Percentiles rank a stretch among this genome's conserved stretches.
Conservation (phyloP, 2,888 invertebrate species). For the Nomada ruficornis region DNA sequence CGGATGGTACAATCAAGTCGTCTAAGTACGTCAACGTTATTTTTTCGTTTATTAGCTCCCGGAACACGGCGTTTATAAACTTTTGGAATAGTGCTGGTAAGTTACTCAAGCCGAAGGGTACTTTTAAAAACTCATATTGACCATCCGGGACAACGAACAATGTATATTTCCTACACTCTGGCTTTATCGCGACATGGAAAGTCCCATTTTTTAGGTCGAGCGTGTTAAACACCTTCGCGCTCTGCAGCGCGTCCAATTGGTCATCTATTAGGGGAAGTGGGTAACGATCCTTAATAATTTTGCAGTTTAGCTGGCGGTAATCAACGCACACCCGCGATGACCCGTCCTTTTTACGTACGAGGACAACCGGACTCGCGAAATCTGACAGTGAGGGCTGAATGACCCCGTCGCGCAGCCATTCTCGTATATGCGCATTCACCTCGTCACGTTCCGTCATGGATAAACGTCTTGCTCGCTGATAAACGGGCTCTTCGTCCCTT, state of each 20-base stretch:
- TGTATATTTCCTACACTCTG: conserved; percentile 66
- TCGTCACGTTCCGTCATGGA: conserved; percentile 4
- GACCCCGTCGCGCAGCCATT: conserved; percentile 14
- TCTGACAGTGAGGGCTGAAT: not conserved
- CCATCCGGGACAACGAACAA: conserved; percentile 47
- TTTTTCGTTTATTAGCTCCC: conserved; percentile 1
- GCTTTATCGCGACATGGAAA: conserved; percentile 67
- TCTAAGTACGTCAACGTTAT: conserved; percentile 9
- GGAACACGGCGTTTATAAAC: conserved; percentile 11
- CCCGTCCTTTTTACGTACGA: conserved; percentile 37
- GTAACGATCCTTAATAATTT: conserved; percentile 71
- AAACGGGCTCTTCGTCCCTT: conserved; percentile 30
- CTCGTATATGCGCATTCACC: conserved; percentile 16
- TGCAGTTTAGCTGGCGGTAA: conserved; percentile 69
- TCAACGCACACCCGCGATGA: conserved; percentile 51
- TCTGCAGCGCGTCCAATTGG: conserved; percentile 42
- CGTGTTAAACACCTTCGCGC: conserved; percentile 59
- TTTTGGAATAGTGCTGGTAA: too few species aligned
- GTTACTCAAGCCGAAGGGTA: too few species aligned
- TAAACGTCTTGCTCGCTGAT: conserved; percentile 26
- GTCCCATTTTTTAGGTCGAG: conserved; percentile 70
- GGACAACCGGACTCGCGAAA: conserved; percentile 10
- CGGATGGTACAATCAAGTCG: conserved; percentile 4
- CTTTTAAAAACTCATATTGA: too few species aligned
- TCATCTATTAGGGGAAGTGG: conserved; percentile 68